Base-by-base conservation (phyloP, 2,888 invertebrate species). In the Heteropelma amictum region DNA sequence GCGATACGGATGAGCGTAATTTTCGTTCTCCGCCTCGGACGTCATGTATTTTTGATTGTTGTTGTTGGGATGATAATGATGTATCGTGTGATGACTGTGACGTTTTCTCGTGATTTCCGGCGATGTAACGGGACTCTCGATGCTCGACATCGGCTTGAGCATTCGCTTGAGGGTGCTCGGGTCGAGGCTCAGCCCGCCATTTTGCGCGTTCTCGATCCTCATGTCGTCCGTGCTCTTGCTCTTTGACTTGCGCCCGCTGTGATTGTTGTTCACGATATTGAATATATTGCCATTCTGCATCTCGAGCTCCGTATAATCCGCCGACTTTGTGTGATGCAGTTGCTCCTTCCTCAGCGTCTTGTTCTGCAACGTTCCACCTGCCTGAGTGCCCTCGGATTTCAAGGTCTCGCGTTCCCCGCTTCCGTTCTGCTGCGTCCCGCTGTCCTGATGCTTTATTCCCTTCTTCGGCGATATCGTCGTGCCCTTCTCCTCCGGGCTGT, bases 181-280 rank as follows among this genome's bases (percentile, higher is more conserved):
- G 89, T 96, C 96, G 89, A 94, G 89, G 82, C 89, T 91, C 82
- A 91, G 90, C 30, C 90, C 90, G 74, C 86, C 86, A 67, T 88
- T 87, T 69, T 87, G 86, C 35, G 86, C 84, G 71, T 87, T 89
- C 63, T 89, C 89, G 79, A 89, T 88, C 71, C 89, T 93, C 94
- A 96, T 96, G 86, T 97, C 96, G 90, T 97, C 97, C 61, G 96
- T 96, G 90, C 96, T 96, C 90, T 97, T 97, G 81, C 96, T 96
- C 87, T 96, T 96, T 76, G 92, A 93, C 77, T 95, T 93, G 76
- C 95, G 91, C 7, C 91, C 91, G 47, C 91, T 81, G 67, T 87
- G 84, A 82, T 89, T 89, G 79, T 89, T 89, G 77, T 89, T 90
- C 38, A 86, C 88, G 77, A 87, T 89, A 73, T 88, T 89, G 77